These are phyloP conservation scores for Heptranchias perlo DNA, from an alignment of 2,113 vertebrate species.

Conservation along the genomic window DNA sequence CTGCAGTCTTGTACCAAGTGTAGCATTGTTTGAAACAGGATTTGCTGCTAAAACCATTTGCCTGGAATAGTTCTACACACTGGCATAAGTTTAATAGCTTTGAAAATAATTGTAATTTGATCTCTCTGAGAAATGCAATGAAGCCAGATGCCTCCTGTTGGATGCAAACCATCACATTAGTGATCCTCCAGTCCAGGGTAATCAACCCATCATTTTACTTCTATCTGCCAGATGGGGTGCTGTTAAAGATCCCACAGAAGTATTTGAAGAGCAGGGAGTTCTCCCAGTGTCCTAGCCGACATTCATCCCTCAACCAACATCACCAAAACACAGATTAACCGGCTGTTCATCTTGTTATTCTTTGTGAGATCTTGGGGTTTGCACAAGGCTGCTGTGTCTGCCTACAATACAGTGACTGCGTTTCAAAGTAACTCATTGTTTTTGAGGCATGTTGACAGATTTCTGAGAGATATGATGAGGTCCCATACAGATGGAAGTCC, in stretches of 20 bases:
- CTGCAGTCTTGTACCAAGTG: neutral
- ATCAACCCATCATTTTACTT: neutral
- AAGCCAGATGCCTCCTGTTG: neutral
- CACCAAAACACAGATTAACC: neutral
- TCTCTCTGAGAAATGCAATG: neutral
- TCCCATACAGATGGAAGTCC: neutral
- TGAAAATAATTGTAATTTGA: neutral
- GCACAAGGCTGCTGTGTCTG: neutral
- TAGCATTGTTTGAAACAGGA: neutral
- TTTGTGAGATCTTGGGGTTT: neutral
- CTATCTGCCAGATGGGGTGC: neutral
- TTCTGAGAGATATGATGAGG: neutral
- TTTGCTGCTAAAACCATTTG: neutral
- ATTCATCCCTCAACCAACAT: neutral
- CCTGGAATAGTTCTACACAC: neutral
- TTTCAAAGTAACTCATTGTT: neutral
- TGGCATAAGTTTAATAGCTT: neutral
- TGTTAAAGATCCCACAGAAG: neutral
- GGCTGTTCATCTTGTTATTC: neutral
- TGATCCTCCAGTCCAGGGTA: neutral
- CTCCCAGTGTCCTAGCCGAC: neutral
- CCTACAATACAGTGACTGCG: neutral
- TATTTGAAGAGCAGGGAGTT: neutral
- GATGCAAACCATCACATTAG: neutral
- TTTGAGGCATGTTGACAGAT: neutral